These are phyloP conservation scores for Gadus macrocephalus DNA, from an alignment of 2,113 vertebrate species.

Conservation along the genomic window DNA sequence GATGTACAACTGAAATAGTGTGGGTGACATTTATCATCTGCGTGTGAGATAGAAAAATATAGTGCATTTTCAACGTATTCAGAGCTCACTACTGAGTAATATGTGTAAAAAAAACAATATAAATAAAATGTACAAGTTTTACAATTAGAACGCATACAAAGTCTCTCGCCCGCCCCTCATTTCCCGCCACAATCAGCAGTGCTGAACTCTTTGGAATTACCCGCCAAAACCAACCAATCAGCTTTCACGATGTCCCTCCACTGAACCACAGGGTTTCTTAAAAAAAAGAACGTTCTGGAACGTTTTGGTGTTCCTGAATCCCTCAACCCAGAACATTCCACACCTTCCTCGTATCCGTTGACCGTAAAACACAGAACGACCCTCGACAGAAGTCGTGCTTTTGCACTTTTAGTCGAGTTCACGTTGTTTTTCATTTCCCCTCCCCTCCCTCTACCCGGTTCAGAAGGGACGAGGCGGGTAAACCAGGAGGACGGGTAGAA, in stretches of 20 bases:
- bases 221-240: constrained; percentile 67
- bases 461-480: constrained; percentile 29
- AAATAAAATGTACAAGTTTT: constrained; percentile 99
- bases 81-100: constrained; percentile 96
- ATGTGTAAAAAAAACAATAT: constrained; percentile 94
- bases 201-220: constrained; percentile 94
- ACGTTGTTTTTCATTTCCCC: background rate
- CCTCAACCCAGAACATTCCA: constrained; percentile 22
- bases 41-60: constrained; percentile 99
- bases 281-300: constrained; percentile 37
- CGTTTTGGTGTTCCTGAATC: constrained; percentile 39
- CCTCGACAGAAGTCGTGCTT: too few relatives aligned
- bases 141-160: constrained; percentile 97
- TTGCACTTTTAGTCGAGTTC: background rate
- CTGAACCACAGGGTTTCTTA: constrained; percentile 49
- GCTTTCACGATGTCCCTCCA: constrained; percentile 75
- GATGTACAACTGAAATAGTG: constrained; percentile 92
- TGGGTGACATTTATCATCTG: constrained; percentile 90
- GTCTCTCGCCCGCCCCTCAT: constrained; percentile 78
- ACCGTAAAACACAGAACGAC: too few relatives aligned
- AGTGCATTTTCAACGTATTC: constrained; percentile 99
- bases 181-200: constrained; percentile 81
- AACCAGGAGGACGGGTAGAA: constrained; percentile 26
- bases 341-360: background rate
- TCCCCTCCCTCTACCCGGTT: constrained; percentile 24